These are phyloP conservation scores for Talpa occidentalis DNA, from an alignment of 2,113 vertebrate species.

Conservation along the genomic window DNA sequence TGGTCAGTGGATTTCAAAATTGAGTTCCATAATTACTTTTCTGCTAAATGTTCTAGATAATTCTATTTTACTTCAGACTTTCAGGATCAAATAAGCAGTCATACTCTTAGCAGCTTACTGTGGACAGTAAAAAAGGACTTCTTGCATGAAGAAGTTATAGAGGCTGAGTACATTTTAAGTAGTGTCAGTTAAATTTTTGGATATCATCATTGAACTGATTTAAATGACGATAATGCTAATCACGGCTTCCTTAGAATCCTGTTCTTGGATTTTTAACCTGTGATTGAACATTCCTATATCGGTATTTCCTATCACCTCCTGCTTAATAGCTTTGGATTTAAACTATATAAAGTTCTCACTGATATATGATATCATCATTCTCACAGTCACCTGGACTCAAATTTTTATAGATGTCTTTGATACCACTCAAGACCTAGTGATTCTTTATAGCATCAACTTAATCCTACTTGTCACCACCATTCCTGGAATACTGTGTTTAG, in stretches of 20 bases:
- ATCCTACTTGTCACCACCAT: background rate
- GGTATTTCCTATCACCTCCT: background rate
- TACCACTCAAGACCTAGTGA: background rate
- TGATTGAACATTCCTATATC: background rate
- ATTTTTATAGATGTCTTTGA: background rate
- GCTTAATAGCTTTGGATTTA: background rate
- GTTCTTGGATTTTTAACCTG: background rate
- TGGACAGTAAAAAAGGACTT: background rate
- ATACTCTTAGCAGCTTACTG: background rate
- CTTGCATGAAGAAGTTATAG: background rate
- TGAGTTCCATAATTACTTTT: background rate
- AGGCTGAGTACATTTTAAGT: background rate
- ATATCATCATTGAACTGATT: background rate
- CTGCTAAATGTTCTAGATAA: conserved; percentile 11
- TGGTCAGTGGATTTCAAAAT: background rate
- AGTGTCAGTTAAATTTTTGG: background rate
- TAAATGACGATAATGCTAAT: background rate
- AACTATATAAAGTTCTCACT: background rate
- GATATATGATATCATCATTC: background rate
- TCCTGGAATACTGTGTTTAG: background rate
- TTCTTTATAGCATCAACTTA: background rate
- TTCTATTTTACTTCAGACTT: conserved; percentile 12
- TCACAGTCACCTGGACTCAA: background rate
- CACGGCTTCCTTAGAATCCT: background rate
- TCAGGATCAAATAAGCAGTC: background rate